These are phyloP conservation scores for Rhabdomys dilectus DNA, from an alignment of 2,113 vertebrate species.

Conservation along the genomic window DNA sequence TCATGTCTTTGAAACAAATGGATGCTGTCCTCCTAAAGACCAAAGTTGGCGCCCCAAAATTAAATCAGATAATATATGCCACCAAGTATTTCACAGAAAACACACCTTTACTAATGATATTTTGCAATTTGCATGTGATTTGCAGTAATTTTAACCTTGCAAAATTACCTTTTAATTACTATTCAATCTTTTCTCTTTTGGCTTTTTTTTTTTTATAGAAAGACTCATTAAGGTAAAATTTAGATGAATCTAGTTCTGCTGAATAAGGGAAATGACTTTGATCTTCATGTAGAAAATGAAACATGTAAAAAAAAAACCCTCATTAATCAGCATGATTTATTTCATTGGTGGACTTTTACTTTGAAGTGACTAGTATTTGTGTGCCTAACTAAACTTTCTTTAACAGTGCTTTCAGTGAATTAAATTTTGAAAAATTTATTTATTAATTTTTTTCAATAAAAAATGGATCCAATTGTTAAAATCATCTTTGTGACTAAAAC, in stretches of 20 bases:
- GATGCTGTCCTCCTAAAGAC: neutral
- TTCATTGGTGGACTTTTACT: conserved; percentile 16
- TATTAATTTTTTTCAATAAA: conserved; percentile 6
- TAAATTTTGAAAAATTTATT: neutral
- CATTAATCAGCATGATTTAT: conserved; percentile 60
- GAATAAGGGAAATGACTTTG: conserved; percentile 63
- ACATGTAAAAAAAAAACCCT: conserved; percentile 56
- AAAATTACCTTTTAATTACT: conserved; percentile 72
- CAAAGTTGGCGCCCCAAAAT: neutral
- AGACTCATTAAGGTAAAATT: conserved; percentile 59
- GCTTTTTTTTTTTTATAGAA: neutral
- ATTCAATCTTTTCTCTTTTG: conserved; percentile 42
- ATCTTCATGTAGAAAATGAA: conserved; percentile 63
- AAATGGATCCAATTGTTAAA: conserved; percentile 22
- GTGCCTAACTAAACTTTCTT: conserved; percentile 25
- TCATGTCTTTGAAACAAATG: neutral
- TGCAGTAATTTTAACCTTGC: conserved; percentile 51
- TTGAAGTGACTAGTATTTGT: conserved; percentile 16
- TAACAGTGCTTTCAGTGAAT: neutral
- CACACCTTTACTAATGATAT: conserved; percentile 50
- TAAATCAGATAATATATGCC: neutral
- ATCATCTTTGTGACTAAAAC: neutral
- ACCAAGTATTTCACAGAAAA: conserved; percentile 40
- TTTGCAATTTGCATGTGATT: conserved; percentile 69
- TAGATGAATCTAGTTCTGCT: conserved; percentile 59